Percentiles rank a stretch among this genome's conserved stretches.
These are phyloP conservation scores for Cyclophora punctaria DNA, from an alignment of 2,888 invertebrate genomes.

Conservation along the genomic window DNA sequence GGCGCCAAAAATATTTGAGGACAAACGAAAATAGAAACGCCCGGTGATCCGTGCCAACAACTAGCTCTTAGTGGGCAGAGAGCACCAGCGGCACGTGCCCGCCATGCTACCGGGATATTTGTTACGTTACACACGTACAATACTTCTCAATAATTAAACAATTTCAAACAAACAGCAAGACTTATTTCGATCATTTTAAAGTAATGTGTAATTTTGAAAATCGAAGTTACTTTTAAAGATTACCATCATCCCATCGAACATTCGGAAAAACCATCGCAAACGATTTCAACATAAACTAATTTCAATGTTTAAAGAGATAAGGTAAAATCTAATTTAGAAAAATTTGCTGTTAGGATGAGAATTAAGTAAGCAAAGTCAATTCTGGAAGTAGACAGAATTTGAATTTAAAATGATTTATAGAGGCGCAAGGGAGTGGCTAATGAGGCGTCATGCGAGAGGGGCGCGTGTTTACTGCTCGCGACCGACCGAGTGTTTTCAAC, in stretches of 20 bases:
- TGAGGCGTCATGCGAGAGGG: constrained; percentile 72
- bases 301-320: constrained; percentile 22
- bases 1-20: constrained; percentile 71
- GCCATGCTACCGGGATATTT: not conserved
- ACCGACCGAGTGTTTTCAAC: constrained; percentile 43
- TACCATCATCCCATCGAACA: no score
- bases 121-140: no score
- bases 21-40: constrained; percentile 63
- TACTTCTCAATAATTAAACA: no score
- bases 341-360: constrained; percentile 61
- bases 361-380: constrained; percentile 72
- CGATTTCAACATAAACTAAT: no score
- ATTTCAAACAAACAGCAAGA: no score
- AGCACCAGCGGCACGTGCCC: constrained; percentile 51
- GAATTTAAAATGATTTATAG: constrained; percentile 75
- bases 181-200: no score
- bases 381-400: constrained; percentile 71
- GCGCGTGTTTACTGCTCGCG: constrained; percentile 61
- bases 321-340: constrained; percentile 67
- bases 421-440: constrained; percentile 70
- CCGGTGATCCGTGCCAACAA: constrained; percentile 62
- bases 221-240: no score
- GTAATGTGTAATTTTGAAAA: no score
- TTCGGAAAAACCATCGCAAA: no score
- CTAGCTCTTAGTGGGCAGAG: constrained; percentile 42